These are phyloP conservation scores for Dendrolimus punctatus DNA, from an alignment of 1,140 invertebrate species.

Conservation along the genomic window DNA sequence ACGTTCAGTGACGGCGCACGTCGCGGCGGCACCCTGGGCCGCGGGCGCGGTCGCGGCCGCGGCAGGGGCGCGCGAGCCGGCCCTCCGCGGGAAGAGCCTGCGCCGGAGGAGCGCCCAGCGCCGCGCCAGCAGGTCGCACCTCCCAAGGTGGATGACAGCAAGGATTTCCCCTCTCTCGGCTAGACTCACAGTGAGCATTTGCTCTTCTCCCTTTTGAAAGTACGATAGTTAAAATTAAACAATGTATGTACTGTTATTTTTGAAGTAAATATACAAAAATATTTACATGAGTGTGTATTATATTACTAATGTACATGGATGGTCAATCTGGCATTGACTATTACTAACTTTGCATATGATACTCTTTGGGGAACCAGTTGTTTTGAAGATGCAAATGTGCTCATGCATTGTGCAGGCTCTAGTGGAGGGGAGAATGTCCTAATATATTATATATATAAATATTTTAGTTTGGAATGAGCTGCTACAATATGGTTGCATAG, in stretches of 20 bases:
- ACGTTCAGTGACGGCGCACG: slow-evolving; percentile 89
- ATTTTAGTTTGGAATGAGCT: slow-evolving; percentile 54
- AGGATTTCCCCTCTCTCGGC: slow-evolving; percentile 93
- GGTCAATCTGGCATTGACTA: background rate
- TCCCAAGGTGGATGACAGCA: slow-evolving; percentile 95
- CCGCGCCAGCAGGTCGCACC: slow-evolving; percentile 73
- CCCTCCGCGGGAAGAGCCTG: slow-evolving; percentile 40
- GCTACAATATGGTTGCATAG: slow-evolving; percentile 43
- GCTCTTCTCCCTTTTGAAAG: slow-evolving; percentile 58
- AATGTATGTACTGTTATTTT: slow-evolving; percentile 73
- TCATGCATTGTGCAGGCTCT: slow-evolving; percentile 25
- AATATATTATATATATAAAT: slow-evolving; percentile 26
- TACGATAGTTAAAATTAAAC: slow-evolving; percentile 65
- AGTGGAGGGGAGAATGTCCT: slow-evolving; percentile 18
- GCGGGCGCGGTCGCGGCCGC: slow-evolving; percentile 74
- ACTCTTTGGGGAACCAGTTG: slow-evolving; percentile 19
- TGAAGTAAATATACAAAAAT: slow-evolving; percentile 73
- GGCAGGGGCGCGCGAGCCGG: slow-evolving; percentile 40
- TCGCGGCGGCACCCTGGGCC: slow-evolving; percentile 76
- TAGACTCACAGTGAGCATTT: slow-evolving; percentile 70
- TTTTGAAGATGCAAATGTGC: slow-evolving; percentile 10
- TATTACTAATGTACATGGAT: slow-evolving; percentile 35
- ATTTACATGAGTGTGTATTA: slow-evolving; percentile 71
- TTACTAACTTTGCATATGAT: background rate
- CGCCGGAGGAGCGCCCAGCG: slow-evolving; percentile 35